phyloP scores from a whole-genome alignment of 2,113 vertebrate species.

The Passer montanus region DNA sequence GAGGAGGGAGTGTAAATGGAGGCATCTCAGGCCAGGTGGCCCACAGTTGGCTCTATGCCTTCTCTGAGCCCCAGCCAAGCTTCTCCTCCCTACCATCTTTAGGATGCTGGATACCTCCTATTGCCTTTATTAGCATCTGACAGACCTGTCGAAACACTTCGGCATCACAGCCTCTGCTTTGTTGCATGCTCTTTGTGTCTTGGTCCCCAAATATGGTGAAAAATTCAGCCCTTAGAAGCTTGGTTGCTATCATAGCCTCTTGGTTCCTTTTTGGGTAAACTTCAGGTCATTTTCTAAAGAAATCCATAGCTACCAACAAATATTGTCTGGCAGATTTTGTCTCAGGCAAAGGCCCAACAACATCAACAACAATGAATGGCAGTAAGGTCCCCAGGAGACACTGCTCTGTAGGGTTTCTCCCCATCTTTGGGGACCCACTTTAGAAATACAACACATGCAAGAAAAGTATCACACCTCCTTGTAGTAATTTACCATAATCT shows the following conservation, averaged over 20 bases:
- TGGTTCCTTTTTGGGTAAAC: conserved; percentile 54
- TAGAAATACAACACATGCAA: background rate
- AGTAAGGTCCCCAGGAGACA: background rate
- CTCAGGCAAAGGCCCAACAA: conserved; percentile 31
- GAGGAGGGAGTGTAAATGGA: background rate
- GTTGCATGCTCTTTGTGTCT: background rate
- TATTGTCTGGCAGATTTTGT: conserved; percentile 34
- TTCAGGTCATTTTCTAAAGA: conserved; percentile 44
- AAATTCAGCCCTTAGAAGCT: conserved; percentile 1
- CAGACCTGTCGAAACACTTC: background rate
- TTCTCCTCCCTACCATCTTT: background rate
- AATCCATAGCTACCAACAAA: conserved; percentile 64
- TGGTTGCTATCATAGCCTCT: background rate
- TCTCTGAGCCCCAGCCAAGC: background rate
- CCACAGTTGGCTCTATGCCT: background rate
- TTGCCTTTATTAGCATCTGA: background rate
- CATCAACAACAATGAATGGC: background rate
- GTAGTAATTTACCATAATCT: background rate
- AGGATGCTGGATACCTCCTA: background rate
- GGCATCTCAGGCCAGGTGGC: background rate
- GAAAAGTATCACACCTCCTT: background rate
- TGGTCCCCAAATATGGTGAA: conserved; percentile 60
- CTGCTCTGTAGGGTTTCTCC: background rate
- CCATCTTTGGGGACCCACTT: background rate
- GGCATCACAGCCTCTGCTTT: background rate